Percentiles rank a stretch among this genome's conserved stretches.
These are phyloP conservation scores for Eucera pruinosa DNA, from an alignment of 2,888 invertebrate species.

Conservation along the genomic window DNA sequence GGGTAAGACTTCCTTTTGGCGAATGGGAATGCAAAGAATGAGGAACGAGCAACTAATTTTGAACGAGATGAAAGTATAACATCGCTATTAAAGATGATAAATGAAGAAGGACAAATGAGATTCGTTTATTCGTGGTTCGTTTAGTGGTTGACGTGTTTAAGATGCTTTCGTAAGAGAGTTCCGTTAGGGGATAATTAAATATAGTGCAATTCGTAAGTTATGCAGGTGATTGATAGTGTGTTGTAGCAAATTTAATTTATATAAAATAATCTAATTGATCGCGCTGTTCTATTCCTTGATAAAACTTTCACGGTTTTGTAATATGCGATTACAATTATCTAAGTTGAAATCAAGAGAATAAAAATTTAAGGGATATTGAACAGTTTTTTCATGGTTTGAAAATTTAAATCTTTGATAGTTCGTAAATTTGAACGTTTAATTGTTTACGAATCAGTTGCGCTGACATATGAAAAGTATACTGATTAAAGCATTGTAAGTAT, in stretches of 20 bases:
- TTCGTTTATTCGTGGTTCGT: not conserved
- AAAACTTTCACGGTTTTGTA: too few species aligned
- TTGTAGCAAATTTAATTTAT: not conserved
- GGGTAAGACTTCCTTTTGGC: slow-evolving; percentile 1
- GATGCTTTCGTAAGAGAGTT: too few species aligned
- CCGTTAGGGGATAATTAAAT: not conserved
- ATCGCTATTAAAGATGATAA: not conserved
- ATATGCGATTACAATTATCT: too few species aligned
- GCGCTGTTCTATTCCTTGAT: too few species aligned
- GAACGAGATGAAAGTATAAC: slow-evolving; percentile 10
- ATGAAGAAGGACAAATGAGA: not conserved
- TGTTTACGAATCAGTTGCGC: too few species aligned
- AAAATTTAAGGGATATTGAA: too few species aligned
- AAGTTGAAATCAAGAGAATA: too few species aligned
- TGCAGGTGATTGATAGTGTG: not conserved
- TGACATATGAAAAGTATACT: too few species aligned
- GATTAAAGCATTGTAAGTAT: too few species aligned
- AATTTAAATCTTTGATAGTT: too few species aligned
- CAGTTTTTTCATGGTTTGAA: too few species aligned
- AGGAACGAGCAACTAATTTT: not conserved
- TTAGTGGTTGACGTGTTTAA: not conserved
- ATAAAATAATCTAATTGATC: not conserved
- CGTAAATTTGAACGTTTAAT: too few species aligned
- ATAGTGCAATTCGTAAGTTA: not conserved
- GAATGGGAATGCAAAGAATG: not conserved